These are phyloP conservation scores for Furcifer pardalis DNA, from an alignment of 2,797 vertebrate genomes.

Conservation along the genomic window DNA sequence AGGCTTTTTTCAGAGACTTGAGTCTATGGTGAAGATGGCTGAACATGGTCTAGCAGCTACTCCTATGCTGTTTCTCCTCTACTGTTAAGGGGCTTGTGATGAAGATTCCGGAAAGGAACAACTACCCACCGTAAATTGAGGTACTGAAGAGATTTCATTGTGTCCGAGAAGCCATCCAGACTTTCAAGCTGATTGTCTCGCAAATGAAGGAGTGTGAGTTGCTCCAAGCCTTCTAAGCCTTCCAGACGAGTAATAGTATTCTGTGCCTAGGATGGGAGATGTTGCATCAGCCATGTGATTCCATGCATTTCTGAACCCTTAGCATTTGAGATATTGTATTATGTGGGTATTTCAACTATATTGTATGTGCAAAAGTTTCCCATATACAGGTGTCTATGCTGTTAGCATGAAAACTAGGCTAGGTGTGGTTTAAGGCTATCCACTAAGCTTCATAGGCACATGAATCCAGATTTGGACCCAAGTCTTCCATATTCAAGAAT, in stretches of 20 bases:
- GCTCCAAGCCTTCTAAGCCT: slow-evolving; percentile 81
- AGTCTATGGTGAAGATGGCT: neutral
- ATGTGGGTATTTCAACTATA: neutral
- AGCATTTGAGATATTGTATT: neutral
- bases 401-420: neutral
- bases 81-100: neutral
- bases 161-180: slow-evolving; percentile 83
- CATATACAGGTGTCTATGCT: too few relatives aligned
- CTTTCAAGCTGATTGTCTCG: slow-evolving; percentile 88
- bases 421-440: neutral
- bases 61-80: neutral
- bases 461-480: neutral
- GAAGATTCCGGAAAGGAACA: neutral
- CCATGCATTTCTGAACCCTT: neutral
- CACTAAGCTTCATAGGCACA: neutral
- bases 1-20: neutral
- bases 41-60: neutral
- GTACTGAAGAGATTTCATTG: slow-evolving; percentile 89
- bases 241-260: slow-evolving; percentile 84
- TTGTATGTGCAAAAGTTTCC: too few relatives aligned
- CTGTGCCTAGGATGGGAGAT: slow-evolving; percentile 79
- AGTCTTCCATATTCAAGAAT: neutral
- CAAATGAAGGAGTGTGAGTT: slow-evolving; percentile 86
- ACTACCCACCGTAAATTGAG: slow-evolving; percentile 85
- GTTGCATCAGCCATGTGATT: neutral